Conservation (phyloP, 1,140 invertebrate genomes). For the Pogonomyrmex barbatus region DNA sequence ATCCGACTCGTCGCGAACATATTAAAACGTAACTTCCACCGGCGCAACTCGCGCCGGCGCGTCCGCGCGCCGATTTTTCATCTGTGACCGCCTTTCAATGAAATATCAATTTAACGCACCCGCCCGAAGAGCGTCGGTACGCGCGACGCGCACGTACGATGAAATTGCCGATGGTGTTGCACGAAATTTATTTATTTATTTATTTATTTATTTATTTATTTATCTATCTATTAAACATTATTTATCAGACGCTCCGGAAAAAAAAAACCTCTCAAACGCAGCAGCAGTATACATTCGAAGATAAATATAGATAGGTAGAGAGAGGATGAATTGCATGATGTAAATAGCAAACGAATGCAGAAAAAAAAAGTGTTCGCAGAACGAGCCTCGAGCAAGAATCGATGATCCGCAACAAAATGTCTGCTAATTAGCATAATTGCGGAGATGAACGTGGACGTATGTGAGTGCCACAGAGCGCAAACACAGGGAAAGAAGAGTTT, state of each 20-base stretch:
- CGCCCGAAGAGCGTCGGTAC: constrained; percentile 14
- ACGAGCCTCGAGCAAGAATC: neutral
- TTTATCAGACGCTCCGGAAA: constrained; percentile 5
- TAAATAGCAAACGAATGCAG: constrained; percentile 16
- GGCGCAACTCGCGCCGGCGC: neutral
- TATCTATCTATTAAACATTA: constrained; percentile 36
- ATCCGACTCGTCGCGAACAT: constrained; percentile 22
- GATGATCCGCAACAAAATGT: neutral
- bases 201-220: constrained; percentile 40
- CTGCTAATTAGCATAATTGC: constrained; percentile 16
- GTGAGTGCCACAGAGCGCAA: neutral
- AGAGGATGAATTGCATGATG: constrained; percentile 36
- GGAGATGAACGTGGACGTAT: neutral
- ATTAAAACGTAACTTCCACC: constrained; percentile 62
- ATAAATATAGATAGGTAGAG: constrained; percentile 27
- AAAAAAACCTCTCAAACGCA: constrained; percentile 9
- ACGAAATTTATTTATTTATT: constrained; percentile 29
- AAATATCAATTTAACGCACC: constrained; percentile 41
- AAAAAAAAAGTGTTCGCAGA: neutral
- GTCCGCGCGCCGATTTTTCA: constrained; percentile 28
- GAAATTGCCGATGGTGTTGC: constrained; percentile 15
- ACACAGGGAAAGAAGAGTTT: too few relatives aligned
- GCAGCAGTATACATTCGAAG: neutral
- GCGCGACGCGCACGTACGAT: neutral
- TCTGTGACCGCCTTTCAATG: constrained; percentile 21